Evolutionary conservation across 1,140 invertebrate genomes (phyloP), one percentile per base, ranked within the genome.

Genomic region (Drepana arcuata): DNA sequence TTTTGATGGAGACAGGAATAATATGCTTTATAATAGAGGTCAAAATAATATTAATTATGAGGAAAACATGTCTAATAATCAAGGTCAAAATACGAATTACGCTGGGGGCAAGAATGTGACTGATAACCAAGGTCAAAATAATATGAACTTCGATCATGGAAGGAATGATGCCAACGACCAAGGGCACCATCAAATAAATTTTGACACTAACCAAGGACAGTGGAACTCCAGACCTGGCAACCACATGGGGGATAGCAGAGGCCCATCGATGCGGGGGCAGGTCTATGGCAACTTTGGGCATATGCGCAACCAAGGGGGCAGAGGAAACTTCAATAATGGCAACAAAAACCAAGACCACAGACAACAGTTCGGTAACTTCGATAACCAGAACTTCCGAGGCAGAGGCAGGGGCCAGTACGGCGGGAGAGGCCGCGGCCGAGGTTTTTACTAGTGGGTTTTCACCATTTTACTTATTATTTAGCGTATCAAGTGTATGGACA

Each of bases 341-440:
- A 39, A 16, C 29, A 35, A 15, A 14, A 54, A 54, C 14, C 42
- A 29, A 34, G n/a, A n/a, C n/a, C n/a, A n/a, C n/a, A n/a, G n/a
- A n/a, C 50, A 60, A 24, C 46, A 56, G 27, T 62, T 45, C 40
- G 51, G 46, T 13, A 57, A 59, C 27, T 55, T 62, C 14, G 38
- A 53, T 28, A 52, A 45, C 15, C 48, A 62, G 29, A 59, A 55
- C 18, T 64, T 56, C 24, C 57, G 68, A 38, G 58, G 66, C 3
- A 50, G 70, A 15, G 66, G 66, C 0, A 36, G 66, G 25, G 63
- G 62, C 4, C 16, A 45, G 2, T 29, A 16, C 33, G 44, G 58
- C 5, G 49, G 40, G 13, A 42, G 71, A 23, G 68, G 68, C 0
- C 64, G 64, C 7, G 68, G 68, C 1, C 39, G 68, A 26, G 68